Evolutionary conservation across 2,797 vertebrate genomes (phyloP), one percentile per base, ranked within the genome.

Genomic region (Brachyalestes nurse): DNA sequence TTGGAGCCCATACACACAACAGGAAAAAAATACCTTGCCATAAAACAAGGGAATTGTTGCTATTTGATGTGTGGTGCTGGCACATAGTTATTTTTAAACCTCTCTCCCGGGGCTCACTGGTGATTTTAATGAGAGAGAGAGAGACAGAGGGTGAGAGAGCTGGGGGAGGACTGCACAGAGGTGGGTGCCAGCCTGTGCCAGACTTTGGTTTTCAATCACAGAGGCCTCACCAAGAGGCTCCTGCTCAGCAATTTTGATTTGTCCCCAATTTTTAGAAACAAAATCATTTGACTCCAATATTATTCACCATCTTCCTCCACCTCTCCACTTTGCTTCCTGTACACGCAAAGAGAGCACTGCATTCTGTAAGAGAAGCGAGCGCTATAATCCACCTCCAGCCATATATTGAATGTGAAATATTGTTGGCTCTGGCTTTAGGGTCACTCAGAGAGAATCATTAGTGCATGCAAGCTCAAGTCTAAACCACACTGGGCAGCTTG

Each of bases 51-150:
- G 85, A 87, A 87, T 86, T 49, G 53, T 75, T 79, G 77, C 75
- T 91, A 86, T 92, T 90, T 92, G 87, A 91, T 90, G 88, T 90
- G 88, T 77, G 72, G n/a, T 87, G 84, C 86, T 76, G 83, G 86
- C 81, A 73, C 82, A 81, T 75, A 88, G 88, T 89, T 93, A 93
- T 93, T 93, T 93, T 92, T 93, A 92, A 87, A 86, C 73, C 49
- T 64, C 88, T 88, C 90, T 90, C 86, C 78, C 71, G 90, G 85
- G 90, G 88, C 82, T 67, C 40, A 81, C 85, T 87, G 88, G 82
- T 84, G 75, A 86, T 85, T 93, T 91, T 93, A 93, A 93, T 91
- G 81, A 88, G 76, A 61, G 45, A 73, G 72, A 70, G 49, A 62
- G 71, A 70, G 49, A 62, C 82, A 67, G 51, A 61, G 61, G 62